Conservation (phyloP, 2,113 vertebrate genomes). For the Aviceda subcristata region DNA sequence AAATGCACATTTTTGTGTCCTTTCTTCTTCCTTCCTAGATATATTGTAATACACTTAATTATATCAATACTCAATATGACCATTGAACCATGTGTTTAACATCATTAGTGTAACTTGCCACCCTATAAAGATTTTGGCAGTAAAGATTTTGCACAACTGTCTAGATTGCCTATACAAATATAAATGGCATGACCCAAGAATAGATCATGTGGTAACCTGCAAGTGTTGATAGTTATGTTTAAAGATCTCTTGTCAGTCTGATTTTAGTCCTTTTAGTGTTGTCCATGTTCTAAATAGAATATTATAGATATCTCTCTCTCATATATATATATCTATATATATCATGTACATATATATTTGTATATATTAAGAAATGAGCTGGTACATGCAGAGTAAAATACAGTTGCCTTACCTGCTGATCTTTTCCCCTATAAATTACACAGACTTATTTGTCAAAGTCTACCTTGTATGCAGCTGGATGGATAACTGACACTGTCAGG, state of each 20-base stretch:
- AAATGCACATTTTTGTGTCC: background rate
- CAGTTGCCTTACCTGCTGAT: background rate
- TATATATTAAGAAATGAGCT: background rate
- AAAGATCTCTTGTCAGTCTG: background rate
- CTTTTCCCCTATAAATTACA: background rate
- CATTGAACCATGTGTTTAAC: background rate
- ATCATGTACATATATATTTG: background rate
- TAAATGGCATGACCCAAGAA: accelerated
- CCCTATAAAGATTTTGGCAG: background rate
- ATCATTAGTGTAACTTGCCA: background rate
- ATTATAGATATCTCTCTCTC: background rate
- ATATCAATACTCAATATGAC: background rate
- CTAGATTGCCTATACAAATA: background rate
- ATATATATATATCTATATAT: background rate
- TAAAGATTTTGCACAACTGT: background rate
- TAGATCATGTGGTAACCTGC: background rate
- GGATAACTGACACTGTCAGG: background rate
- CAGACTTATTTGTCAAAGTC: background rate
- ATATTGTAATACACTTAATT: background rate
- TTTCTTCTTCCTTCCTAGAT: background rate
- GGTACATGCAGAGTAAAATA: background rate
- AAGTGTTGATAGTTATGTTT: background rate
- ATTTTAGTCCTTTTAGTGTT: background rate
- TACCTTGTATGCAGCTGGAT: background rate
- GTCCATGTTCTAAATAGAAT: background rate